A percentile compares a stretch with the other conserved stretches of the same genome.
Conservation (phyloP, 2,113 vertebrate genomes). For the Anser brachyrhynchus region DNA sequence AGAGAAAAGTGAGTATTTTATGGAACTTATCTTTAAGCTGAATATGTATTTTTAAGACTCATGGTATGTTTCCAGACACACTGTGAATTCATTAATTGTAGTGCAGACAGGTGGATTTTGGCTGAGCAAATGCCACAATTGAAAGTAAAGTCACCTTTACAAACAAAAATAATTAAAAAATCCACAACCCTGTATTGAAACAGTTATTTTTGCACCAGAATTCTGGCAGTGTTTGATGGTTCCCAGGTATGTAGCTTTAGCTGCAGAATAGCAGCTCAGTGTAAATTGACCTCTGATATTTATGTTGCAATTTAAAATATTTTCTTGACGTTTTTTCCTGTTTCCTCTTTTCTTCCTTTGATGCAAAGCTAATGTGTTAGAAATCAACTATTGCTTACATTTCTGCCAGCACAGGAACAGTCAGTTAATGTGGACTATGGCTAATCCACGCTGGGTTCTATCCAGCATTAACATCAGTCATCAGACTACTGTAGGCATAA, state of each 20-base stretch:
- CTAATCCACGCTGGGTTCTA: slow-evolving; percentile 31
- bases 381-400: slow-evolving; percentile 13
- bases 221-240: background rate
- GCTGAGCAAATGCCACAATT: background rate
- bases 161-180: background rate
- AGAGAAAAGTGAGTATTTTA: slow-evolving; percentile 86
- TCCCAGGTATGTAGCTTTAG: background rate
- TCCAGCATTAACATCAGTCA: slow-evolving; percentile 49
- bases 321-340: background rate
- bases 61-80: background rate
- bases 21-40: background rate
- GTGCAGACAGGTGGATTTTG: background rate
- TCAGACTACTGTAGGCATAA: slow-evolving; percentile 41
- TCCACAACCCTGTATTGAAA: background rate
- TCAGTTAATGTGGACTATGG: background rate
- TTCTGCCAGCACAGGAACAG: slow-evolving; percentile 17
- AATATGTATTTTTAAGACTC: background rate
- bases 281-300: background rate
- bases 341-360: slow-evolving; percentile 19
- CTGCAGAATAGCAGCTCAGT: background rate
- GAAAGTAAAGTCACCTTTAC: background rate
- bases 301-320: background rate
- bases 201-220: background rate
- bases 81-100: background rate
- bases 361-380: background rate